These are phyloP conservation scores for Anabas testudineus DNA, from an alignment of 2,797 vertebrate genomes.

Conservation along the genomic window DNA sequence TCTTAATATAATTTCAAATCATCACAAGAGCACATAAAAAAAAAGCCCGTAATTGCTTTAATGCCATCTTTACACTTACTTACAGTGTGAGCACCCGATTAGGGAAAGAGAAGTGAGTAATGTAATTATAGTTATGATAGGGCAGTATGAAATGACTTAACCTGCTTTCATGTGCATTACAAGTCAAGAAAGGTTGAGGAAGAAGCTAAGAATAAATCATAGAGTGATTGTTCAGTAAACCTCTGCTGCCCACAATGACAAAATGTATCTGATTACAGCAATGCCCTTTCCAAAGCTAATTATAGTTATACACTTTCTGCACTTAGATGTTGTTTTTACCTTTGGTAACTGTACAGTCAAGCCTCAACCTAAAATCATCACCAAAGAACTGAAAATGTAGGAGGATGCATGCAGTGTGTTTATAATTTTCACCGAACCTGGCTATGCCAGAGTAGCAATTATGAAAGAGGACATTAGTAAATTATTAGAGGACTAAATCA, in stretches of 20 bases:
- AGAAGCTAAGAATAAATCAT: constrained; percentile 70
- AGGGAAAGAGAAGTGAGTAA: constrained; percentile 49
- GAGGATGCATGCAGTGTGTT: constrained; percentile 7
- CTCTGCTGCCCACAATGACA: constrained; percentile 59
- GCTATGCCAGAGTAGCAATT: constrained; percentile 5
- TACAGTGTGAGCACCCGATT: constrained; percentile 49
- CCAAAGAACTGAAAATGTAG: constrained; percentile 30
- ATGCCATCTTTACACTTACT: constrained; percentile 21
- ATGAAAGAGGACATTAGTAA: constrained; percentile 14
- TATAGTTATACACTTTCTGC: constrained; percentile 57
- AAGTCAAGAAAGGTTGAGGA: constrained; percentile 24
- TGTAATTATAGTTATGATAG: constrained; percentile 59
- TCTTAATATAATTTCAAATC: constrained; percentile 52
- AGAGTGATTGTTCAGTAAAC: constrained; percentile 54
- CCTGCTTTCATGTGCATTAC: constrained; percentile 41
- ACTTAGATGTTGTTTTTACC: constrained; percentile 57
- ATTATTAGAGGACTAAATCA: too few relatives aligned
- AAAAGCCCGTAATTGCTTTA: constrained; percentile 47
- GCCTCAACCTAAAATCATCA: constrained; percentile 50
- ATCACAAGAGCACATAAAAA: constrained; percentile 25
- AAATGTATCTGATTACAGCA: constrained; percentile 59
- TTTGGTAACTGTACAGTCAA: constrained; percentile 43
- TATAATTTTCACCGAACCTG: constrained; percentile 8
- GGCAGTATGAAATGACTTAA: constrained; percentile 37
- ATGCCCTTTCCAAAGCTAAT: constrained; percentile 56